Conservation (phyloP, 2,113 vertebrate genomes). For the Zosterops hypoxanthus region DNA sequence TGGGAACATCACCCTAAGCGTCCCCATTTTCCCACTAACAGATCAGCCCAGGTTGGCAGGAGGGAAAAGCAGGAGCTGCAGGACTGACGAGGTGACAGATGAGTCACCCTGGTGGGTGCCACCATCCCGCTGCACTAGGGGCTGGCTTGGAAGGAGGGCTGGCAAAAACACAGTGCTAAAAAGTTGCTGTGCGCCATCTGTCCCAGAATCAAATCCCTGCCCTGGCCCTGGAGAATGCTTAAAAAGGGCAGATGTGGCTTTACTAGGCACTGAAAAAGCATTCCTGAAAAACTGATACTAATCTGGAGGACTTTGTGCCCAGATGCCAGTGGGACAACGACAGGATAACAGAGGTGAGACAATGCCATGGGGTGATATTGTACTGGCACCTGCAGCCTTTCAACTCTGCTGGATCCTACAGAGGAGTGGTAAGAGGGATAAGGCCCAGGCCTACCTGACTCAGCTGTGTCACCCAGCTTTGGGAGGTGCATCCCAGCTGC, state of each 20-base stretch:
- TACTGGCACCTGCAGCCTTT: not conserved
- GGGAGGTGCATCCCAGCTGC: not conserved
- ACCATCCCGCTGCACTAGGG: fast-evolving
- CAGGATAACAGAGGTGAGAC: not conserved
- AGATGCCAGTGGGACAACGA: not conserved
- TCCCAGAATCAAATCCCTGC: not conserved
- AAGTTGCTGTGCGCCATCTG: fast-evolving
- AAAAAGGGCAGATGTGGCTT: fast-evolving
- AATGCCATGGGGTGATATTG: fast-evolving
- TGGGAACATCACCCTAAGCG: not conserved
- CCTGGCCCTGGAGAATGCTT: not conserved
- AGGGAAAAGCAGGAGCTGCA: not conserved
- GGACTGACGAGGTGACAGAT: not conserved
- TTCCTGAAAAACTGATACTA: not conserved
- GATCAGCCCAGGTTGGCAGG: not conserved
- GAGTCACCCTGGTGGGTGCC: not conserved
- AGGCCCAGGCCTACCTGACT: not conserved
- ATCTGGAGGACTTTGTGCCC: not conserved
- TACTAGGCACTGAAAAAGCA: not conserved
- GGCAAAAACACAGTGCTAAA: not conserved
- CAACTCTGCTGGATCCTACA: fast-evolving
- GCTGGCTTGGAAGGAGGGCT: fast-evolving
- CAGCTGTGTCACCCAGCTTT: not conserved
- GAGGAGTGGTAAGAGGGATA: not conserved
- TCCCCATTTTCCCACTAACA: not conserved